These are phyloP conservation scores for Andricus curvator DNA, from an alignment of 2,888 invertebrate species.

Conservation along the genomic window DNA sequence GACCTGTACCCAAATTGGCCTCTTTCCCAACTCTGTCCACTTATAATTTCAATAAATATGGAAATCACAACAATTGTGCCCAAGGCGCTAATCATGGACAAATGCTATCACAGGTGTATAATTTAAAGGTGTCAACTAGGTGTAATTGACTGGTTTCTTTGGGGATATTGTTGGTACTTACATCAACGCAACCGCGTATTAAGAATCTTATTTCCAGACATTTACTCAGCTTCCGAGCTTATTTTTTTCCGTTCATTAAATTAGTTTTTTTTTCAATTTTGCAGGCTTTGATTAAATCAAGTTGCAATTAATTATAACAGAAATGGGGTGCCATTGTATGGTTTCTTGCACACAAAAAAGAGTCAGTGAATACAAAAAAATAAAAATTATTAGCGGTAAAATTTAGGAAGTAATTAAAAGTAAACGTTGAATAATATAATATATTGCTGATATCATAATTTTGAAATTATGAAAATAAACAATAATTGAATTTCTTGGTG, in stretches of 20 bases:
- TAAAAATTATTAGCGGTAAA: neutral
- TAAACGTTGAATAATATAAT: neutral
- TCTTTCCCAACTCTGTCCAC: neutral
- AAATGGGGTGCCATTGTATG: neutral
- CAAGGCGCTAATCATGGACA: slow-evolving; percentile 22
- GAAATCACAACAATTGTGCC: slow-evolving; percentile 15
- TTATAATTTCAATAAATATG: slow-evolving; percentile 34
- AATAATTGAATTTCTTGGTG: too few species aligned
- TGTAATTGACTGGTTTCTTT: slow-evolving; percentile 27
- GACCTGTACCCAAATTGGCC: neutral
- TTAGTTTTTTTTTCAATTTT: neutral
- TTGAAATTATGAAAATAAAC: too few species aligned
- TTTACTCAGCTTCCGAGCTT: neutral
- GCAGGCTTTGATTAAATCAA: neutral
- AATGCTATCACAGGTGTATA: slow-evolving; percentile 15
- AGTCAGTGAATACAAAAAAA: neutral
- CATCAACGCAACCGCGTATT: neutral
- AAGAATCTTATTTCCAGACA: neutral
- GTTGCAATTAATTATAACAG: neutral
- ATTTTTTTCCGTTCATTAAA: neutral
- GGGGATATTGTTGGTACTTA: neutral
- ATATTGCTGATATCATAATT: too few species aligned
- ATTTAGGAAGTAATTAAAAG: neutral
- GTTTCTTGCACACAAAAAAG: neutral
- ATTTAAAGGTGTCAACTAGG: slow-evolving; percentile 20